Evolutionary conservation across 2,888 invertebrate genomes (phyloP).

Genomic region (Xanthia icteritia): DNA sequence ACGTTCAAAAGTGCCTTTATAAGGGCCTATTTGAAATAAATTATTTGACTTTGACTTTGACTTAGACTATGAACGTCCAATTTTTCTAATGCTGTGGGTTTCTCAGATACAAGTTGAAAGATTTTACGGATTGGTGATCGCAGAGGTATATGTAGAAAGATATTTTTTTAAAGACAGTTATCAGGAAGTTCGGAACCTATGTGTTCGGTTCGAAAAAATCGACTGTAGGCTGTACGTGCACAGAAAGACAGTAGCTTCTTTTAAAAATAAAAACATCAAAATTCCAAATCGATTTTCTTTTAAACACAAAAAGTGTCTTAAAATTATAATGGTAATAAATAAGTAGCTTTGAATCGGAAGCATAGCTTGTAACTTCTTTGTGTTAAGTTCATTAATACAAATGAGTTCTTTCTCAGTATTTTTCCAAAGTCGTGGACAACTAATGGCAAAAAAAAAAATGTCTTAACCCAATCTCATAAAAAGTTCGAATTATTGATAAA

Average conservation of each 20-base stretch:
- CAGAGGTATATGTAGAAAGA: background rate
- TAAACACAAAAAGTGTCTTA: too few relatives aligned
- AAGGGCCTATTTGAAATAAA: too few relatives aligned
- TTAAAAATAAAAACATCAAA: too few relatives aligned
- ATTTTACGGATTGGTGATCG: background rate
- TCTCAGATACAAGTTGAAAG: background rate
- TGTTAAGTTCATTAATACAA: background rate
- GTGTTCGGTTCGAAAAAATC: background rate
- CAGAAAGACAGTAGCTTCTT: background rate
- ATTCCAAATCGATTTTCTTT: too few relatives aligned
- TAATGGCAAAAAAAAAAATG: background rate
- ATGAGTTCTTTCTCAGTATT: background rate
- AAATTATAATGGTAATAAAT: too few relatives aligned
- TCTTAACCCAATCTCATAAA: background rate
- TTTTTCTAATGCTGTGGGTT: background rate
- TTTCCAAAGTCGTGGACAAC: background rate
- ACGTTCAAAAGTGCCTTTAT: too few relatives aligned
- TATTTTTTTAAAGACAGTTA: too few relatives aligned
- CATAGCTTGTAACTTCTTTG: background rate
- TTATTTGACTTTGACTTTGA: too few relatives aligned
- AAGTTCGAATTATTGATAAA: constrained; percentile 27
- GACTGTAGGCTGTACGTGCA: background rate
- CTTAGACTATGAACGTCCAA: background rate
- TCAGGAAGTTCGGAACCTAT: too few relatives aligned
- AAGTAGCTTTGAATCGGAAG: background rate